Conservation (phyloP, 2,797 vertebrate species). For the Manis crassicaudata region DNA sequence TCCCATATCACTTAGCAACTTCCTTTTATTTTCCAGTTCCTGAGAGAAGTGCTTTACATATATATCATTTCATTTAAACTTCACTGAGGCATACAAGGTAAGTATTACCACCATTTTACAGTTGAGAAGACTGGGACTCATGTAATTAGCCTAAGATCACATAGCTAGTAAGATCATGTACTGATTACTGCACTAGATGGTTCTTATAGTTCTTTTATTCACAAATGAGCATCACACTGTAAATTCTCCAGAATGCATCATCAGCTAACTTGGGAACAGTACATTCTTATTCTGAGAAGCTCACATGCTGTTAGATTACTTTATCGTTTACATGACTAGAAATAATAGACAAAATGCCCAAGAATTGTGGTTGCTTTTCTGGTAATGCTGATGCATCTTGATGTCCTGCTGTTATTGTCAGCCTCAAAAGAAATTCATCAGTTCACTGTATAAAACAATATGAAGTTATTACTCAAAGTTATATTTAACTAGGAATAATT, state of each 20-base stretch:
- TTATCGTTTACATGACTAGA: background rate
- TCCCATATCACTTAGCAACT: background rate
- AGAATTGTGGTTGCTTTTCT: background rate
- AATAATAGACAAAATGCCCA: slow-evolving; percentile 3
- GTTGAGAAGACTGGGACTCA: slow-evolving; percentile 23
- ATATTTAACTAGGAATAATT: slow-evolving; percentile 30
- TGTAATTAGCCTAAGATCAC: background rate
- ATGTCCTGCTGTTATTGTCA: background rate
- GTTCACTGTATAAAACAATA: slow-evolving; percentile 29
- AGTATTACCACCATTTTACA: slow-evolving; percentile 4
- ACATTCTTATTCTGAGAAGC: slow-evolving; percentile 7
- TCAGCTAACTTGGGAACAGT: slow-evolving; percentile 24
- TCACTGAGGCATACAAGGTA: background rate
- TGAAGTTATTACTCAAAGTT: slow-evolving; percentile 24
- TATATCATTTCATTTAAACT: slow-evolving; percentile 4
- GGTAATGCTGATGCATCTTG: background rate
- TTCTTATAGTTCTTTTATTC: background rate
- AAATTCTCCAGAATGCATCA: slow-evolving; percentile 20
- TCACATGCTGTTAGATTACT: background rate
- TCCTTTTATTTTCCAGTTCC: slow-evolving; percentile 33
- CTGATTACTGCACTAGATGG: background rate
- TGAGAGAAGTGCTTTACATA: slow-evolving; percentile 27
- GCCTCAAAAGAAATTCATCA: background rate
- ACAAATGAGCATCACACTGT: slow-evolving; percentile 13
- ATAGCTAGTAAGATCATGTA: background rate